Base-by-base conservation (phyloP, 2,113 vertebrate species). In the Lophius piscatorius region DNA sequence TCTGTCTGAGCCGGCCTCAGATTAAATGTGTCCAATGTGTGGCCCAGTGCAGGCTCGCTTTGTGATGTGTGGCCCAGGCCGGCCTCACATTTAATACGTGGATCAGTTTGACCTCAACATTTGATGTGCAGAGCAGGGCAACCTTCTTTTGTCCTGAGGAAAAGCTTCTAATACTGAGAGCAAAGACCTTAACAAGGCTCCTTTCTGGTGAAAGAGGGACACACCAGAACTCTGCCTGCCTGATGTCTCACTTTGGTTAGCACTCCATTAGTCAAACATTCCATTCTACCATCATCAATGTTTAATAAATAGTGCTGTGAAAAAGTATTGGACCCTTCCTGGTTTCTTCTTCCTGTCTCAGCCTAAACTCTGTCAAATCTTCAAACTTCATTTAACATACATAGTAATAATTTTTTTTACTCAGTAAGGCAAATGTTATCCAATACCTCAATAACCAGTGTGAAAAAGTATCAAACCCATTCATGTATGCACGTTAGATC, bases 11-110 rank as follows among this genome's bases (percentile, higher is more conserved):
- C 50, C 8, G 2, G 59, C 33, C 56, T 68, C 48, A 76, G 79
- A 79, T 77, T 87, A 78, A 82, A 74, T 76, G 79, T 69, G 78
- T 81, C 62, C 61, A 75, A 71, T 89, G 87, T 86, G 85, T 87
- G 87, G 80, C 80, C 81, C 65, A 48, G 61, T 49, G 45, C 61
- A 9, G 55, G 52, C 66, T 62, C 16, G 17, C 56, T 34, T 41
- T 85, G 60, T 67, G 71, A 63, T 82, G 66, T 85, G 80, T 80
- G 83, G 66, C 83, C 70, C 10, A 3, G 75, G 52, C 63, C 55
- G 31, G 55, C 49, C 66, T 72, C 45, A 70, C 69, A 64, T 80
- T 80, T 72, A 52, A 80, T 74, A 78, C 72, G 74, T 81, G 82
- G 79, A 78, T 81, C 82, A 79, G 76, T 82, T 81, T 83, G 78